Evolutionary conservation across 2,888 invertebrate species (phyloP), one percentile per base, ranked within the genome.

Genomic region (Drosophila flavopinicola): DNA sequence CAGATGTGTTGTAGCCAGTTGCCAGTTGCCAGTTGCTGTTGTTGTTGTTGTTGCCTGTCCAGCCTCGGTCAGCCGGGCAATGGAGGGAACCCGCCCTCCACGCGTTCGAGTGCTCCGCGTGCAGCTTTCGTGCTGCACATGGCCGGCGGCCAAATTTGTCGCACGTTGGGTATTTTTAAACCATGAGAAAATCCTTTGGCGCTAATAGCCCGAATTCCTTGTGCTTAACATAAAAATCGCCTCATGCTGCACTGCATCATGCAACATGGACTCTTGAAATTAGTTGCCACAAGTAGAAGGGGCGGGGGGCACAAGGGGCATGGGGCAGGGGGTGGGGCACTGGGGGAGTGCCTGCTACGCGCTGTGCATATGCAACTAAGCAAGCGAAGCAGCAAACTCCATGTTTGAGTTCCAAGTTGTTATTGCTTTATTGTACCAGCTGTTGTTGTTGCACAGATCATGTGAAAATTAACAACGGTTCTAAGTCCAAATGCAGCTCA

Each of bases 181-280:
- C 89, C 90, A 89, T 89, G 89, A 89, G 89, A 89, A 89, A 88
- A 89, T 89, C 89, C 88, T 86, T 89, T 89, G 89, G 90, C 89
- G 89, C 90, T 89, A 89, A 88, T 89, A 89, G 88, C 87, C 88
- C 87, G 87, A 88, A 89, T 89, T 88, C 82, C 83, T 86, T 82
- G 78, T 87, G 87, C 83, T 85, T 78, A 85, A 85, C 83, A 83
- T 87, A 85, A 85, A 85, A 87, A 78, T 84, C 83, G 85, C 85
- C 78, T 72, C 83, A 72, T 86, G 85, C 74, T 70, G 66, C 84
- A 72, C 57, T 77, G 72, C 83, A 79, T 84, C 83, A 85, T 82
- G 83, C 85, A 72, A 82, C 59, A 82, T 75, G 68, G 71, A 51
- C 35, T 15, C 73, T 63, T 41, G 38, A 76, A 77, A 73, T 80